Base-by-base conservation (phyloP, 2,113 vertebrate species). In the Guaruba guarouba region DNA sequence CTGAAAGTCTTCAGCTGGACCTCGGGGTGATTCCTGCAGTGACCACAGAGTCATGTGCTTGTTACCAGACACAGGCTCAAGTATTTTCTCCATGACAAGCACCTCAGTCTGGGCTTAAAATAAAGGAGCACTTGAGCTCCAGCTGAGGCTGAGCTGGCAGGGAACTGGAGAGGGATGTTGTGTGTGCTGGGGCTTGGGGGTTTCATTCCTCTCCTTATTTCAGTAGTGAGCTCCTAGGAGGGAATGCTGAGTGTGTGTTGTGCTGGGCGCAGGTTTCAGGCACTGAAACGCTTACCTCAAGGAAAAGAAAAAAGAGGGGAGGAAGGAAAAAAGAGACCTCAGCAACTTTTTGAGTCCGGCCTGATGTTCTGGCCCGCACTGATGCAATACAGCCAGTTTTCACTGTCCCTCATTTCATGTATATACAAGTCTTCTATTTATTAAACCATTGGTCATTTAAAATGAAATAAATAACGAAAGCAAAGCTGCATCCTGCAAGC, bases 351-450 rank as follows among this genome's bases (percentile, higher is more conserved):
- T 97, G 12, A 82, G 66, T 73, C 96, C 96, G 95, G 92, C 92
- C 95, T 95, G 29, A 54, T 3, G 23, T 79, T 95, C 74, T 89
- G 31, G 83, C 92, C 96, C 88, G 69, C 88, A 83, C 82, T 94
- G 74, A 96, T 87, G 88, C 97, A 81, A 85, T 83, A 43, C 91
- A n/a, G 91, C 93, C 95, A 66, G 64, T 92, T 97, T 73, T 87
- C 87, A n/a, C 55, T 49, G 49, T 64, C 95, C 94, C 95, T 89
- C 15, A 73, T 62, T 93, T 94, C 92, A 25, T 98, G 98, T 98
- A 98, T 96, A 98, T 98, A 98, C 63, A 96, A 97, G 88, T 93
- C 88, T 82, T 97, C 98, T 98, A 98, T 98, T 98, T 98, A 98
- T 98, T 98, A 97, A 98, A 97, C 71, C 92, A 96, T 89, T 91